Percentiles rank a stretch among this genome's conserved stretches.
Conservation (phyloP, 64 coral and sea anemone genomes). For the Dendrophyllia cribrosa region DNA sequence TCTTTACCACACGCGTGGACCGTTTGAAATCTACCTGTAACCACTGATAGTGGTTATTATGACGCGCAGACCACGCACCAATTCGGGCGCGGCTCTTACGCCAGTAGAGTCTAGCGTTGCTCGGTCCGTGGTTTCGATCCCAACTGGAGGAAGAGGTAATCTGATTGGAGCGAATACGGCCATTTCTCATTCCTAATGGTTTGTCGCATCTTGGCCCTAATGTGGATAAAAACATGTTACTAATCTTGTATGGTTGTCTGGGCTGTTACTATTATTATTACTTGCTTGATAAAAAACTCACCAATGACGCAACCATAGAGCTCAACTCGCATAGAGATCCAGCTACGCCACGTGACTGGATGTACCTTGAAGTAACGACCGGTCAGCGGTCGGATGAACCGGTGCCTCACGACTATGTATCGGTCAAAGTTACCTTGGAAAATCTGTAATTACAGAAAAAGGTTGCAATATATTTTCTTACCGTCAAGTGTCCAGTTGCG, state of each 20-base stretch:
- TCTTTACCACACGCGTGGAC: conserved; percentile 62
- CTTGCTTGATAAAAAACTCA: background rate
- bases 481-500: no score
- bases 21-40: conserved; percentile 69
- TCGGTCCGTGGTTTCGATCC: conserved; percentile 62
- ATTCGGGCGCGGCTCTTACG: conserved; percentile 19
- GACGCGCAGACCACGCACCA: conserved; percentile 79
- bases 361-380: conserved; percentile 72
- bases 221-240: background rate
- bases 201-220: conserved; percentile 63
- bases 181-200: conserved; percentile 80
- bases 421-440: conserved; percentile 80
- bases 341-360: conserved; percentile 58
- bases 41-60: conserved; percentile 88
- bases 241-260: no score
- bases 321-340: conserved; percentile 83
- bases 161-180: conserved; percentile 60
- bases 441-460: conserved; percentile 24
- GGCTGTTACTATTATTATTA: no score
- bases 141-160: conserved; percentile 75
- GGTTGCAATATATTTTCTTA: background rate
- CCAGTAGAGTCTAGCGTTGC: conserved; percentile 74
- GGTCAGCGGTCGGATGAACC: conserved; percentile 29
- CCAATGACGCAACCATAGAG: conserved; percentile 77
- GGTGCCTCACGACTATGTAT: conserved; percentile 33